These are phyloP conservation scores for Martes flavigula DNA, from an alignment of 2,797 vertebrate genomes.

Conservation along the genomic window DNA sequence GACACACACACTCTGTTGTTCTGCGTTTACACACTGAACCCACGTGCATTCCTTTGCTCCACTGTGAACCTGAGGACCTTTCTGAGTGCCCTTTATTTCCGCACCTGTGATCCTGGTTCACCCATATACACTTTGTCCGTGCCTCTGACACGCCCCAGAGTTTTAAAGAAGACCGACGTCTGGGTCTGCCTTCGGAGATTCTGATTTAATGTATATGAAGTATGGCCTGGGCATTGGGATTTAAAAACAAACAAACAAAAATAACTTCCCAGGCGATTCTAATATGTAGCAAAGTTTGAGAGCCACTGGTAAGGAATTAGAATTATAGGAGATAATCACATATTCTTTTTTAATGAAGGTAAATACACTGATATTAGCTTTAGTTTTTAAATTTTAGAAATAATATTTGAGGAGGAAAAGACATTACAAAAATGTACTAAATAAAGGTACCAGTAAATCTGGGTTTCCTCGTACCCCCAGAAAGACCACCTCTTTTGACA, in stretches of 20 bases:
- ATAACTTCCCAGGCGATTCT: background rate
- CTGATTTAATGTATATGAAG: background rate
- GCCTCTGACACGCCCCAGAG: background rate
- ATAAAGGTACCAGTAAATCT: background rate
- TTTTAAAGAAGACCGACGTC: background rate
- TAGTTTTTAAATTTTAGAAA: conserved; percentile 20
- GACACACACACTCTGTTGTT: background rate
- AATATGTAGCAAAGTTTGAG: background rate
- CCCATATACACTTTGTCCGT: background rate
- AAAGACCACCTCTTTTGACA: background rate
- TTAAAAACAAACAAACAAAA: background rate
- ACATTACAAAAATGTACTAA: background rate
- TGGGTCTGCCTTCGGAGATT: background rate
- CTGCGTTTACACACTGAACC: background rate
- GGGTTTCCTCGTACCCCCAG: background rate
- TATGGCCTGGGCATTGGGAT: background rate
- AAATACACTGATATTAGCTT: background rate
- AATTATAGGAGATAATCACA: background rate
- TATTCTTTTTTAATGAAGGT: background rate
- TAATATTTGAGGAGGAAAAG: background rate
- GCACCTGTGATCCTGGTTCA: background rate
- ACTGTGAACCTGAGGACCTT: background rate
- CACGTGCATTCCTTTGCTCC: background rate
- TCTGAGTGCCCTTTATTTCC: background rate
- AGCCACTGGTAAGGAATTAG: background rate